These are phyloP conservation scores for Nephrotoma guestfalica DNA, from an alignment of 2,888 invertebrate genomes.

Conservation along the genomic window DNA sequence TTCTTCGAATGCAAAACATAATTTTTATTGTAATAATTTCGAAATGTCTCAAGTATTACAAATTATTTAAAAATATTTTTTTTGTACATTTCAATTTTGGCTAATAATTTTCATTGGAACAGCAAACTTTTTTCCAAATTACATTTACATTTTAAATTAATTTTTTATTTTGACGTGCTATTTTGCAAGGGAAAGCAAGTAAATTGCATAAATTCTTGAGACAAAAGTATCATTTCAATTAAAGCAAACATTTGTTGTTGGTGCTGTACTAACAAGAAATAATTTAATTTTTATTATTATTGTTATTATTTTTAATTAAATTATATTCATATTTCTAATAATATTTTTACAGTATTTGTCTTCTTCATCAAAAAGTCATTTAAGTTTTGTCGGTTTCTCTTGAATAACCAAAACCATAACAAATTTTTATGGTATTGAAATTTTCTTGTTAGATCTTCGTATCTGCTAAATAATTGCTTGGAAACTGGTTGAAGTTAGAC, in stretches of 20 bases:
- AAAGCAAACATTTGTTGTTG: neutral
- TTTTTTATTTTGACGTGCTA: neutral
- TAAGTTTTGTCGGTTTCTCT: neutral
- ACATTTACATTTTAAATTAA: neutral
- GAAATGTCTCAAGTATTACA: neutral
- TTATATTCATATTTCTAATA: neutral
- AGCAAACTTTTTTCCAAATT: neutral
- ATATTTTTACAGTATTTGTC: neutral
- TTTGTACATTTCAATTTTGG: neutral
- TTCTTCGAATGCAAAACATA: neutral
- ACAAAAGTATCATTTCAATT: neutral
- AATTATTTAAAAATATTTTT: neutral
- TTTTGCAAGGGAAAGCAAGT: neutral
- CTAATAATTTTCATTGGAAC: neutral
- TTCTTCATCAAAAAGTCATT: neutral
- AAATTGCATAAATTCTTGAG: neutral
- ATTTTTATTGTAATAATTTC: neutral
- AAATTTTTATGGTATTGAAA: neutral
- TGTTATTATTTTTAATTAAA: neutral
- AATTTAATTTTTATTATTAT: neutral
- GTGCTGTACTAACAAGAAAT: neutral
- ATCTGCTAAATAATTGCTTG: no score
- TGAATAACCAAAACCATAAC: neutral
- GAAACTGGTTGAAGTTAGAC: no score
- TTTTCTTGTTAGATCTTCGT: neutral